Percentiles rank a stretch among this genome's conserved stretches.
Conservation (phyloP, 2,797 vertebrate species). For the Myotis findleyi region DNA sequence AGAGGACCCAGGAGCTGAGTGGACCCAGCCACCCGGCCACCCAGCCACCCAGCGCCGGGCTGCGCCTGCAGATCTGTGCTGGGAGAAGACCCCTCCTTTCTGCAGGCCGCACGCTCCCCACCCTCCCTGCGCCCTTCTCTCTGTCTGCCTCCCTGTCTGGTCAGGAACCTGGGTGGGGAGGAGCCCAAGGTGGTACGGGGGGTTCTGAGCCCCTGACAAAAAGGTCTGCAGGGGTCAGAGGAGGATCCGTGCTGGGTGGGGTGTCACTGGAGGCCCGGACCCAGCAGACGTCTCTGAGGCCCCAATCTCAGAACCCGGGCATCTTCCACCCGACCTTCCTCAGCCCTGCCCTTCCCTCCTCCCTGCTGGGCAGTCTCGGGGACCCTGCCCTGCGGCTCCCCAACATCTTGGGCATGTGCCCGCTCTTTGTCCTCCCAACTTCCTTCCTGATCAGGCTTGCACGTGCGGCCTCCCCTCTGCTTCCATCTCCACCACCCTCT, state of each 20-base stretch:
- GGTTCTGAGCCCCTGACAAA: background rate
- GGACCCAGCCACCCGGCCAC: too few species aligned
- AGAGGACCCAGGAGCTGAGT: background rate
- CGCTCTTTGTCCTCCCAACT: background rate
- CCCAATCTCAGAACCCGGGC: rapidly evolving
- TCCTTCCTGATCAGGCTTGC: background rate
- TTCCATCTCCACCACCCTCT: background rate
- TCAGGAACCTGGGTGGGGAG: background rate
- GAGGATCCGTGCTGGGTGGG: background rate
- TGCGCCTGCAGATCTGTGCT: too few species aligned
- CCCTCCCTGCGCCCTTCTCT: too few species aligned
- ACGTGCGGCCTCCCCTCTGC: background rate
- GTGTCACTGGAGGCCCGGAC: background rate
- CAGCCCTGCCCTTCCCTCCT: background rate
- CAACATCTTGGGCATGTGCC: background rate
- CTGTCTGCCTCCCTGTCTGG: too few species aligned
- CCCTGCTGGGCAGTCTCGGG: rapidly evolving
- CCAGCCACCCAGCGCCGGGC: too few species aligned
- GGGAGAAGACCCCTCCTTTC: background rate
- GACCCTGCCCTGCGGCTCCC: background rate
- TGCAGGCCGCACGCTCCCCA: too few species aligned
- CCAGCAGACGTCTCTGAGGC: background rate
- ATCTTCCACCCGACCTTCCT: background rate
- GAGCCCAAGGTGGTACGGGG: too few species aligned
- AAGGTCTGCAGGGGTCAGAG: background rate